A percentile compares a stretch with the other conserved stretches of the same genome.
Evolutionary conservation across 2,888 invertebrate genomes (phyloP).

Genomic region (Scrobipalpa costella): DNA sequence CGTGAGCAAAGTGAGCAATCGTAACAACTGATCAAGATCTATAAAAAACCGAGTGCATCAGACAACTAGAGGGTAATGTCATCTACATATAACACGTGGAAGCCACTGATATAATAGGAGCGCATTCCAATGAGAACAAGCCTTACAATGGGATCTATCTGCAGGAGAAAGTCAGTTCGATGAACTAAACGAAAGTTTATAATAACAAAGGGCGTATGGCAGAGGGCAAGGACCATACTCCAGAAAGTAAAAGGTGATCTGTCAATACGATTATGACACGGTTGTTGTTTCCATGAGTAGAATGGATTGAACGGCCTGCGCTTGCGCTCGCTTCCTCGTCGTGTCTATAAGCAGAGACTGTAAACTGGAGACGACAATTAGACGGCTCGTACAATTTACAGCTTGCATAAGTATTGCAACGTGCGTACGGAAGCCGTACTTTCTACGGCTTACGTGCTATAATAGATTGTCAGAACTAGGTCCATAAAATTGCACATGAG

Average conservation of each 20-base stretch:
- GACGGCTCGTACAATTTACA: conserved; percentile 23
- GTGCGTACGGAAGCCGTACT: conserved; percentile 29
- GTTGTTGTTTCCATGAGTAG: conserved; percentile 2
- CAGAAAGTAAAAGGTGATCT: conserved; percentile 64
- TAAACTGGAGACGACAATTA: conserved; percentile 24
- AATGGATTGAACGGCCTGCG: background rate
- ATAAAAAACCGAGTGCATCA: conserved; percentile 25
- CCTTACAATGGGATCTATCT: conserved; percentile 61
- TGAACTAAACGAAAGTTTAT: conserved; percentile 77
- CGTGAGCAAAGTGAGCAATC: background rate
- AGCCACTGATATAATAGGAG: conserved; percentile 67
- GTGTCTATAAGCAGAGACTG: conserved; percentile 2
- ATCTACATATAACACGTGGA: conserved; percentile 54
- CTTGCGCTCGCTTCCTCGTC: conserved; percentile 9
- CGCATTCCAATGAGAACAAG: conserved; percentile 72
- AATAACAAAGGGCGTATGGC: conserved; percentile 53
- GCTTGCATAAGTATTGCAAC: conserved; percentile 30
- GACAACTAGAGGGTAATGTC: conserved; percentile 18
- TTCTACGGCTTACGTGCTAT: conserved; percentile 33
- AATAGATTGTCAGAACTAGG: conserved; percentile 19
- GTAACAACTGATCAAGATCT: conserved; percentile 1
- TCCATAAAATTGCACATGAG: background rate
- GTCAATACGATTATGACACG: conserved; percentile 30
- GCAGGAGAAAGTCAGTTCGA: conserved; percentile 78
- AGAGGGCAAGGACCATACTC: conserved; percentile 43